Evolutionary conservation across 2,888 invertebrate genomes (phyloP), one percentile per base, ranked within the genome.

Genomic region (Allolobophora icterica): DNA sequence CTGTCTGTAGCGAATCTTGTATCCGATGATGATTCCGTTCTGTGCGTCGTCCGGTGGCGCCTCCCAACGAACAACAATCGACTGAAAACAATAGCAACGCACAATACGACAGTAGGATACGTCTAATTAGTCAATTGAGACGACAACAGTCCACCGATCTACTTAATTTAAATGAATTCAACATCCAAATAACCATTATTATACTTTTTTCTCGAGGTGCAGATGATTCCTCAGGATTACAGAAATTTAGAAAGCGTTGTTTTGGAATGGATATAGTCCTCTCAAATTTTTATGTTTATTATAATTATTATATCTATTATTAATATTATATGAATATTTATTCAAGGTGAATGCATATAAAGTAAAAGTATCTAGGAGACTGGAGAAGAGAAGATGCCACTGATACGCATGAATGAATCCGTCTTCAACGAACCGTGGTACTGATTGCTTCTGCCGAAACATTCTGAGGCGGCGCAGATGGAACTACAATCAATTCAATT

Each of bases 21-120:
- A 99, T n/a, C 99, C 99, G 0, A 98, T 98, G 91, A 99, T 98
- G 91, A 98, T 96, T 0, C 99, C 99, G 95, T 99, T 99, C 94
- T 97, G 97, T 34, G 97, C 96, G 94, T 97, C 97, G 1, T 96
- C 94, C 0, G 97, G 97, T 0, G 97, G 97, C 0, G 98, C 97
- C 94, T 98, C 98, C 99, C 99, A 99, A 91, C 97, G 96, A 42
- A 99, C 97, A 17, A 84, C 34, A 38, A 92, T 89, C 40, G 35
- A 90, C 91, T 91, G 90, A n/a, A 89, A 52, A 40, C 35, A 91
- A 89, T 33, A 87, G 89, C 45, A 71, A n/a, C 1, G n/a, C 71
- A 71, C 71, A 71, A 71, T n/a, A 52, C 24, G 17, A 71, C n/a
- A 71, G n/a, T 71, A n/a, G 13, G 8, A 71, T n/a, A 6, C 52